Evolutionary conservation across 1,140 invertebrate species (phyloP), one percentile per base, ranked within the genome.

Genomic region (Dreissena rostriformis): DNA sequence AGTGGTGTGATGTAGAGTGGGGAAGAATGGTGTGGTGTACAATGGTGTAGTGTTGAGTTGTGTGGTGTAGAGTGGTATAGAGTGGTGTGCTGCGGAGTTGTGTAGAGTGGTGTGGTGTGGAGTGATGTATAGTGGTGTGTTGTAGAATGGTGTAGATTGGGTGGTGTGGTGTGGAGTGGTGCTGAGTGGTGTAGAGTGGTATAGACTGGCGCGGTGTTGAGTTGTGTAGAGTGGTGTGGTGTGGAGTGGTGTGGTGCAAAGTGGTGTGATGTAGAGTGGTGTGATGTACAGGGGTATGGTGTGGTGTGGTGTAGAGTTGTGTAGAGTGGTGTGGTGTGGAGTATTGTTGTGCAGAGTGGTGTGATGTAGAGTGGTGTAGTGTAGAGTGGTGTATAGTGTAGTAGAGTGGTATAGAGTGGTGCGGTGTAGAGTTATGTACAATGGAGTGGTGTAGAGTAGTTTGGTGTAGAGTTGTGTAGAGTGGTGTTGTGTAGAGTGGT

Each of bases 1-100:
- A n/a, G n/a, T n/a, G n/a, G n/a, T n/a, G n/a, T n/a, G n/a, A n/a
- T n/a, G n/a, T n/a, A n/a, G n/a, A n/a, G n/a, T n/a, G n/a, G n/a
- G n/a, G n/a, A n/a, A n/a, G n/a, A n/a, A 55, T 75, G 75, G 82
- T 67, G 74, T 68, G 78, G 82, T 78, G 74, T 84, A 84, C 28
- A 68, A 57, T 67, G n/a, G n/a, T 57, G 74, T 22, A 12, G 52
- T 70, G 82, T 68, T 52, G 78, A 70, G 52, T 39, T 39, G 8
- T 78, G 82, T 67, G 57, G 74, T 78, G 61, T 53, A 78, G 82
- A 52, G 74, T 68, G 70, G 82, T 84, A 63, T 78, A 77, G 73
- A 68, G 73, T 52, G 68, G 55, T 78, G 55, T 84, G 78, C 65
- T 78, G 82, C 51, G 57, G 74, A 78, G 65, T 63, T 68, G 74